These are phyloP conservation scores for Eptatretus atami DNA, from an alignment of 2,797 vertebrate genomes.

Conservation along the genomic window DNA sequence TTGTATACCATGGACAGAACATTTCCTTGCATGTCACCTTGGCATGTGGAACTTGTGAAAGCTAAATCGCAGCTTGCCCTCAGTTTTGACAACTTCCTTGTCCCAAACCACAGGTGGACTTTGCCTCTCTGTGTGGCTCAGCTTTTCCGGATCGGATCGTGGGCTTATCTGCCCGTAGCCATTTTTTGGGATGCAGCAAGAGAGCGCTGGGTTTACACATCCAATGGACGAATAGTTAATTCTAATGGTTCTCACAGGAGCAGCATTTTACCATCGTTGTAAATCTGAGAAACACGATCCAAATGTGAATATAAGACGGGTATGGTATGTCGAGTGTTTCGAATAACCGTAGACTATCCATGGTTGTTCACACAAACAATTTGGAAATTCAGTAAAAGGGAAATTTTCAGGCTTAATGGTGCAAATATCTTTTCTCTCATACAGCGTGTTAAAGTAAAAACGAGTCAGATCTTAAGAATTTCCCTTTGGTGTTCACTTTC, in stretches of 20 bases:
- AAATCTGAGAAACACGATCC: constrained; percentile 6
- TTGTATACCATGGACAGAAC: too few species aligned
- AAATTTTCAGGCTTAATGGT: too few species aligned
- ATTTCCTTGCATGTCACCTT: too few species aligned
- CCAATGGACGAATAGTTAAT: constrained; percentile 46
- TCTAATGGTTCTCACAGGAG: constrained; percentile 49
- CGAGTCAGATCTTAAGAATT: too few species aligned
- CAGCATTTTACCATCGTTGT: constrained; percentile 83
- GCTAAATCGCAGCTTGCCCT: too few species aligned
- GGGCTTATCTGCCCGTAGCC: constrained; percentile 35
- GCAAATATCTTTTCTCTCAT: too few species aligned
- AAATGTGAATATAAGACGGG: too few species aligned
- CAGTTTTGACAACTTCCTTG: too few species aligned
- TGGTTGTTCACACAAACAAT: not conserved
- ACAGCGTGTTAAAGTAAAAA: too few species aligned
- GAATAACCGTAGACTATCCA: not conserved
- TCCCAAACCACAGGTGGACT: constrained; percentile 32
- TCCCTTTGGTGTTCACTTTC: too few species aligned
- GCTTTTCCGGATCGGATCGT: constrained; percentile 58
- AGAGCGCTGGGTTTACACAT: constrained; percentile 41
- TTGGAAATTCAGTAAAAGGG: too few species aligned
- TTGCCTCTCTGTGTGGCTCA: constrained; percentile 50
- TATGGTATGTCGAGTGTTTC: not conserved
- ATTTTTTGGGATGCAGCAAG: constrained; percentile 45
- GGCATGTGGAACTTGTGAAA: too few species aligned